Evolutionary conservation across 2,797 vertebrate species (phyloP).

Genomic region (Hirundo rustica): DNA sequence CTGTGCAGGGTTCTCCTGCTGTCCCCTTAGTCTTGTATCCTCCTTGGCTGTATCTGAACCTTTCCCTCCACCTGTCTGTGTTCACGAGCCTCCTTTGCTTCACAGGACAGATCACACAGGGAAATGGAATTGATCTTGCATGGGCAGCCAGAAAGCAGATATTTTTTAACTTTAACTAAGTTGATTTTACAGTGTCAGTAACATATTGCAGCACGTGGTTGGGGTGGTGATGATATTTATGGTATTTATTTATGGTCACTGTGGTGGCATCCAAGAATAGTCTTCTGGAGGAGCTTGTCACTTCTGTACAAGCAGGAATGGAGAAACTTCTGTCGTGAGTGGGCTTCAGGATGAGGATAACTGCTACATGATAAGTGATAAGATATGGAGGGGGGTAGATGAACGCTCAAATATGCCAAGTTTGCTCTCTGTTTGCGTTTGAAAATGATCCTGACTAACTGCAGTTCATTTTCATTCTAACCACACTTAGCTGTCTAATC

Average conservation of each 20-base stretch:
- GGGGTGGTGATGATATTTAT: conserved; percentile 40
- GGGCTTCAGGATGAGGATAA: conserved; percentile 50
- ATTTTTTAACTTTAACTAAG: conserved; percentile 7
- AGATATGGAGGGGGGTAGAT: background rate
- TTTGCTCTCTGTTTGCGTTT: conserved; percentile 4
- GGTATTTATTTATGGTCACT: conserved; percentile 48
- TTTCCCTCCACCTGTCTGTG: background rate
- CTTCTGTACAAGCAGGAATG: conserved; percentile 23
- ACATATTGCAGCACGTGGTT: conserved; percentile 10
- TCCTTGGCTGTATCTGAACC: background rate
- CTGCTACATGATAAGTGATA: conserved; percentile 29
- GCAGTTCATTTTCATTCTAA: conserved; percentile 14
- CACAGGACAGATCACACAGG: background rate
- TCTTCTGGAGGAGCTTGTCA: conserved; percentile 62
- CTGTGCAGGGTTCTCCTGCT: background rate
- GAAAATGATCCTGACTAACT: conserved; percentile 37
- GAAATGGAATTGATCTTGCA: background rate
- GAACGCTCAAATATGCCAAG: background rate
- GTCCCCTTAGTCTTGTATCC: background rate
- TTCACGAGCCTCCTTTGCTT: background rate
- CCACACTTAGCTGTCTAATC: background rate
- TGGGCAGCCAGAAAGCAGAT: background rate
- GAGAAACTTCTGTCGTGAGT: conserved; percentile 58
- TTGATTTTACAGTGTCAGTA: conserved; percentile 1
- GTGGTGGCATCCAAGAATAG: conserved; percentile 45